A percentile compares a stretch with the other conserved stretches of the same genome.
Conservation (phyloP, 2,113 vertebrate genomes). For the Varanus salvator region DNA sequence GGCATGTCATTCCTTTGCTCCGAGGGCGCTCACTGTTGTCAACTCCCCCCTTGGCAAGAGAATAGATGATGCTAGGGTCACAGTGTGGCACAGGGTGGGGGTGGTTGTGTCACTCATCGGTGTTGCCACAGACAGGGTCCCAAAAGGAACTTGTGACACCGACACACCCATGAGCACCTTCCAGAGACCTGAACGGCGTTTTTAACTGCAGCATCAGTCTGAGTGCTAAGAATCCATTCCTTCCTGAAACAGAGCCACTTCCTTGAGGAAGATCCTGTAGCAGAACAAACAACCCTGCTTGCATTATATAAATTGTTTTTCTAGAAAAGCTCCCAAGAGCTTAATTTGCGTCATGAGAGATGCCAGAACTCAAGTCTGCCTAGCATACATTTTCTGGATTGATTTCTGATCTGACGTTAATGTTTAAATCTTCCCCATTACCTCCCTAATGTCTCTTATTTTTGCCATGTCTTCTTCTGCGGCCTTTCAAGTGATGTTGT, state of each 20-base stretch:
- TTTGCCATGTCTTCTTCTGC: background rate
- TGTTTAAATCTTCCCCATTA: background rate
- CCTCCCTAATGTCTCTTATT: background rate
- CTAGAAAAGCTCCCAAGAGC: background rate
- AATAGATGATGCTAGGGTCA: no score
- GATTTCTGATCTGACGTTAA: background rate
- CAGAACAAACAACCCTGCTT: background rate
- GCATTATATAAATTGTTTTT: background rate
- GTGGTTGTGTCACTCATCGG: background rate
- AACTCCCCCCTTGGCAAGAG: background rate
- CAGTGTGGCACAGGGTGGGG: no score
- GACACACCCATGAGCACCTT: background rate
- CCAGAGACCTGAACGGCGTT: background rate
- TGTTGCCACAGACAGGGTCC: background rate
- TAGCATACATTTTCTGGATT: background rate
- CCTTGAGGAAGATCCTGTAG: background rate
- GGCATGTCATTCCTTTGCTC: background rate
- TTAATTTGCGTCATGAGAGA: background rate
- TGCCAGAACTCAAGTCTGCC: background rate
- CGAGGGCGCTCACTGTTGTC: background rate
- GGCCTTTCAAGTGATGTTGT: background rate
- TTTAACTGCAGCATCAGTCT: background rate
- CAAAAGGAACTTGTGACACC: background rate
- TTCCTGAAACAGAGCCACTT: background rate
- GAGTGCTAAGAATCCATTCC: background rate